Evolutionary conservation across 2,797 vertebrate genomes (phyloP), one percentile per base, ranked within the genome.

Genomic region (Danio kyathit): DNA sequence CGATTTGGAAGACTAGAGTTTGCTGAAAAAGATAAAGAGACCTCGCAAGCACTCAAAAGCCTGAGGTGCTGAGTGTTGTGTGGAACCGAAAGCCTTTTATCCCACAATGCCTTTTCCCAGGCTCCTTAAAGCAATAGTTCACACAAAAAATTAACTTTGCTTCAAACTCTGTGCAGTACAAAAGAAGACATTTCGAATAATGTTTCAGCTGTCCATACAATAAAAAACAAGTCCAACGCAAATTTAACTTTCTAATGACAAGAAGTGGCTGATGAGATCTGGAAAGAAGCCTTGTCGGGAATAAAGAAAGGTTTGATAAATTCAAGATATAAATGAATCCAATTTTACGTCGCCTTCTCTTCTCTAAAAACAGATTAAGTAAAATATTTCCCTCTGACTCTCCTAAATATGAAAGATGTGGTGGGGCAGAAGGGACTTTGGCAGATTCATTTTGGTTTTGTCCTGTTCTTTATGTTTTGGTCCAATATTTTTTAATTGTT

Each of bases 111-210:
- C 85, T 82, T 75, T 60, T 76, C 9, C 17, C 87, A 88, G 87
- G 88, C 29, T 83, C 74, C 83, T 87, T 89, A 90, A 67, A 71
- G 38, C 10, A 56, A 43, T 41, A 71, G 69, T 17, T 56, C 6
- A 43, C n/a, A 40, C 51, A 43, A 54, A 70, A 70, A 54, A 19
- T 41, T 0, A 13, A 52, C 4, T 11, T 52, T 2, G 16, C 41
- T 71, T 11, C 10, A 71, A 71, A 54, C 11, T 17, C 49, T 17
- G 16, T 64, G 9, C 17, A 17, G 57, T 57, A 38, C 57, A 13
- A 59, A 59, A 59, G 6, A 60, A 38, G 4, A 41, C 41, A 63
- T 63, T 63, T 41, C 0, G 0, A 64, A 7, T 1, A 44, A 64
- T 29, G 7, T 6, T 29, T 9, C 1, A 19, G 21, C 64, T 29